phyloP scores from a whole-genome alignment of 2,888 invertebrate genomes.

The Ophion obscuratus region DNA sequence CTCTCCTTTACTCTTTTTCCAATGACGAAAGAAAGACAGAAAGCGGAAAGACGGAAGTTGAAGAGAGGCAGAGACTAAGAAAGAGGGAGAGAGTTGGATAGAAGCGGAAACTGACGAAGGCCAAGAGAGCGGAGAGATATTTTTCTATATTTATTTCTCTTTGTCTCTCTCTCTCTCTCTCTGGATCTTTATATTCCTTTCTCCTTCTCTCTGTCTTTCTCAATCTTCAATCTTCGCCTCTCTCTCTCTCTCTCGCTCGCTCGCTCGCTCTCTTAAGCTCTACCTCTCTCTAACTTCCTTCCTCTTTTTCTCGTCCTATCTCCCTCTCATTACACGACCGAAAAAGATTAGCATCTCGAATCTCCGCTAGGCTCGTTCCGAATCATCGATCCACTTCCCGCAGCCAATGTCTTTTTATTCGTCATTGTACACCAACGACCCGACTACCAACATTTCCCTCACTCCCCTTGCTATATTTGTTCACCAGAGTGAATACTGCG shows the following conservation, averaged over 20 bases:
- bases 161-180: background rate
- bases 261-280: background rate
- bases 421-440: slow-evolving; percentile 34
- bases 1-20: no score
- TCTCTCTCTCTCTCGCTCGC: no score
- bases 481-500: slow-evolving; percentile 31
- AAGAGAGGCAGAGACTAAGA: no score
- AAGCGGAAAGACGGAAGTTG: no score
- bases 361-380: slow-evolving; percentile 58
- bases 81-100: no score
- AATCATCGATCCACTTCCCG: slow-evolving; percentile 63
- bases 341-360: slow-evolving; percentile 59
- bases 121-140: no score
- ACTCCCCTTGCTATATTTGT: slow-evolving; percentile 24
- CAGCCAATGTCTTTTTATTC: slow-evolving; percentile 48
- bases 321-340: slow-evolving; percentile 5
- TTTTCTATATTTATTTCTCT: no score
- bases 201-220: background rate
- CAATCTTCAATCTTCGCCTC: no score
- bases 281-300: background rate
- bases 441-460: slow-evolving; percentile 47
- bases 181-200: no score
- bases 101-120: no score
- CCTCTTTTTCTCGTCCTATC: slow-evolving; percentile 18
- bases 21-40: no score